Evolutionary conservation across 2,888 invertebrate species (phyloP), one percentile per base, ranked within the genome.

Genomic region (Lasioglossum lativentre): DNA sequence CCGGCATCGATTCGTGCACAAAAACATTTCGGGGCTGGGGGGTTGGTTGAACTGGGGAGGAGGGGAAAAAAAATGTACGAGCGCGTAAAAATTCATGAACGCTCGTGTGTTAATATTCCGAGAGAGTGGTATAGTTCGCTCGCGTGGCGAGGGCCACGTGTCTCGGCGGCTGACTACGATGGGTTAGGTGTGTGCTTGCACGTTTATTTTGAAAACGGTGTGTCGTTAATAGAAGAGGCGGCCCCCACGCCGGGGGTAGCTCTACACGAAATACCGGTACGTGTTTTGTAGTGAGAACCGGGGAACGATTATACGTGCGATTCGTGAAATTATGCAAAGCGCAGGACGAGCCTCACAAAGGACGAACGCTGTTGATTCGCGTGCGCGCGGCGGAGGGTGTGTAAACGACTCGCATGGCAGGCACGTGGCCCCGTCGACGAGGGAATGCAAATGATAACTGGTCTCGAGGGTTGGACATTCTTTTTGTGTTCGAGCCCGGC

Each of bases 291-390:
- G 68, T 52, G 80, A n/a, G n/a, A 14, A 68, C 68, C 70, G 80
- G 19, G 75, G 80, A 82, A 90, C 91, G 92, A 93, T 93, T 92
- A 87, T 89, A 92, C 90, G 90, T 90, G 91, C 91, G 92, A 92
- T 93, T 93, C 92, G 90, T 92, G 89, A 93, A 93, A 93, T 93
- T 93, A 93, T 93, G 93, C 93, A 91, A 93, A 93, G 89, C 87
- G 83, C 87, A 88, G 83, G 86, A 83, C 88, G 75, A 56, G 85
- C 77, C 87, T 86, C 47, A 30, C 68, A 76, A 82, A 82, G 80
- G 78, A 78, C n/a, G n/a, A n/a, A n/a, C 75, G 75, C 82, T 77
- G 63, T 59, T 70, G 76, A 81, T 80, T 88, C 86, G 91, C 91
- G 88, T 89, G 88, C 90, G 80, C n/a, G n/a, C n/a, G n/a, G n/a